These are phyloP conservation scores for Kryptopterus vitreolus DNA, from an alignment of 2,797 vertebrate species.

Conservation along the genomic window DNA sequence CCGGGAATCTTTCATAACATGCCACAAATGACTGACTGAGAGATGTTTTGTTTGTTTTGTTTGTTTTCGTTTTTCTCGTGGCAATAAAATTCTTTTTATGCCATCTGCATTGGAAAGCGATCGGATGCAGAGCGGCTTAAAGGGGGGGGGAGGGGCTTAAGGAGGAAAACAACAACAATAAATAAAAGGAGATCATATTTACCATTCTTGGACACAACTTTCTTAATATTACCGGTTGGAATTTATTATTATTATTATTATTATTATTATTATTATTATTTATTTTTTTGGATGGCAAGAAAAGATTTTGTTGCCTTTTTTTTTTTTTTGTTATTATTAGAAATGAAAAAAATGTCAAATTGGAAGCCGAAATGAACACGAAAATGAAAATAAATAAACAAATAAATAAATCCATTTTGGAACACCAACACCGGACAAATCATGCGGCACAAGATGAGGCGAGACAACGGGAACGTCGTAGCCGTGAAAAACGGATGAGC, in stretches of 20 bases:
- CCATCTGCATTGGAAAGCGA: conserved; percentile 72
- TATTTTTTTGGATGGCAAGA: conserved; percentile 78
- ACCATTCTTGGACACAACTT: conserved; percentile 75
- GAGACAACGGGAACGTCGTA: conserved; percentile 81
- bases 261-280: not conserved
- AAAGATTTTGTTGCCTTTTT: conserved; percentile 88
- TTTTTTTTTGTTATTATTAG: conserved; percentile 74
- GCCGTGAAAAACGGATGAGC: conserved; percentile 70
- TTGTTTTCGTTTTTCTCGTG: conserved; percentile 58
- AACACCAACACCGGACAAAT: conserved; percentile 83
- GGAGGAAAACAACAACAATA: too few relatives aligned
- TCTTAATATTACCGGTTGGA: conserved; percentile 66
- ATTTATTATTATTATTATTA: conserved; percentile 47
- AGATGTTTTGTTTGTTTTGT: conserved; percentile 40
- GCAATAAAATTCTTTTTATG: conserved; percentile 90
- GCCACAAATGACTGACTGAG: conserved; percentile 67
- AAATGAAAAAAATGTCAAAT: conserved; percentile 71
- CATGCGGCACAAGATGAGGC: conserved; percentile 90
- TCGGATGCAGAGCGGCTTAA: conserved; percentile 57
- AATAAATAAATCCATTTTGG: conserved; percentile 64
- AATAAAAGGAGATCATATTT: not conserved
- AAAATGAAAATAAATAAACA: too few relatives aligned
- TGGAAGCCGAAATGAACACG: conserved; percentile 57
- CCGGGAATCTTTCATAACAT: conserved; percentile 69
- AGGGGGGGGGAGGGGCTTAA: not conserved